Evolutionary conservation across 2,888 invertebrate genomes (phyloP).

Genomic region (Miltochrista miniata): DNA sequence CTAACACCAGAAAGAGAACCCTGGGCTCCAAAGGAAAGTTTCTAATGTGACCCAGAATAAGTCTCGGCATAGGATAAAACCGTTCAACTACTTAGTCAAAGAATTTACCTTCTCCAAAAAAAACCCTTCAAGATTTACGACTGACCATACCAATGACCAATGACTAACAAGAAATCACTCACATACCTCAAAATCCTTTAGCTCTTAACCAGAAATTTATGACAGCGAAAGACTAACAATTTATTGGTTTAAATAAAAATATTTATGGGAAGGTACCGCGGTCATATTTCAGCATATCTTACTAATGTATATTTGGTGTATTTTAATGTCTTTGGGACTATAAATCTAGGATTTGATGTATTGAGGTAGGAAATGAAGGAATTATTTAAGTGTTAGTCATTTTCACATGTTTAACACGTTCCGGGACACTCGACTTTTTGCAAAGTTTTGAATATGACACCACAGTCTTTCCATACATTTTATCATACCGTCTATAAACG

Average conservation of each 20-base stretch:
- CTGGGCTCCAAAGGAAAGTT: no score
- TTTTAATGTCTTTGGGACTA: neutral
- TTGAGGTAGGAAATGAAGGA: conserved; percentile 8
- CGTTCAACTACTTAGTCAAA: no score
- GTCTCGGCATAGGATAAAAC: no score
- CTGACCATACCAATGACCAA: neutral
- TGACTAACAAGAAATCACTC: neutral
- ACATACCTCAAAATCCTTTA: conserved; percentile 10
- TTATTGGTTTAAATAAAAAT: conserved; percentile 12
- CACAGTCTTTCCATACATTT: no score
- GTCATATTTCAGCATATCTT: conserved; percentile 6
- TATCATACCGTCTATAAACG: no score
- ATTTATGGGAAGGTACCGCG: conserved; percentile 7
- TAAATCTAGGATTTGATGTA: conserved; percentile 18
- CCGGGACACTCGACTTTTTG: no score
- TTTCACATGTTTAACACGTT: neutral
- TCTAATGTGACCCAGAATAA: no score
- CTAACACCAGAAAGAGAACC: no score
- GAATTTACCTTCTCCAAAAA: no score
- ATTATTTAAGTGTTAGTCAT: neutral
- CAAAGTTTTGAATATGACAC: no score
- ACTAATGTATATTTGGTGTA: conserved; percentile 12
- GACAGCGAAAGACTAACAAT: conserved; percentile 6
- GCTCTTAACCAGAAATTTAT: conserved; percentile 15
- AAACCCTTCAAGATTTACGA: no score